Percentiles rank a stretch among this genome's conserved stretches.
Conservation (phyloP, 2,113 vertebrate species). For the Gasterosteus nipponicus region DNA sequence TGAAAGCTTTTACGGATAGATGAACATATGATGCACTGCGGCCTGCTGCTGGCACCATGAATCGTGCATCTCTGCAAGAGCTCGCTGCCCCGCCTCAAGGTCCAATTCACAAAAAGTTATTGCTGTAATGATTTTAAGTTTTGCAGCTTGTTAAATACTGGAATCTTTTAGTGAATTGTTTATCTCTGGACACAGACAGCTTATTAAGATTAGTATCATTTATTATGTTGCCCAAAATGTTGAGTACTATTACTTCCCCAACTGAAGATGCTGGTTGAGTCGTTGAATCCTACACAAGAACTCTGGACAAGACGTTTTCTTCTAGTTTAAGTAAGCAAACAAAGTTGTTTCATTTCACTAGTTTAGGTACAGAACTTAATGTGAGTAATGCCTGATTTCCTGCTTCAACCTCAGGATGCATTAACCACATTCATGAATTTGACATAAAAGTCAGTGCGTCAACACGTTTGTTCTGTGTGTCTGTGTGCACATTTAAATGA, state of each 20-base stretch:
- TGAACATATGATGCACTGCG: too few relatives aligned
- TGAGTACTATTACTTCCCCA: too few relatives aligned
- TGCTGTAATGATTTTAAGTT: background rate
- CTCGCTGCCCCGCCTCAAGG: background rate
- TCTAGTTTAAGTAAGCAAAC: background rate
- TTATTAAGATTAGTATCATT: background rate
- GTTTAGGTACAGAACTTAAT: too few relatives aligned
- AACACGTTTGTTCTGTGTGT: slow-evolving; percentile 33
- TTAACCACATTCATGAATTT: slow-evolving; percentile 21
- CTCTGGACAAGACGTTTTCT: background rate
- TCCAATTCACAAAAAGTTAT: background rate
- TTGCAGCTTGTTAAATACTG: too few relatives aligned
- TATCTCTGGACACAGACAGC: background rate
- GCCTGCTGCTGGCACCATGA: too few relatives aligned
- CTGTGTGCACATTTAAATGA: slow-evolving; percentile 17
- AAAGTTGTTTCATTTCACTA: background rate
- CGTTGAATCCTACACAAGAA: too few relatives aligned
- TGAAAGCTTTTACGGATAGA: background rate
- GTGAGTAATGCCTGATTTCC: slow-evolving; percentile 19
- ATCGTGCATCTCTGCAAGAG: background rate
- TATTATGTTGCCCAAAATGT: background rate
- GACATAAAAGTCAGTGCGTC: slow-evolving; percentile 35
- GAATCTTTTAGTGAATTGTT: background rate
- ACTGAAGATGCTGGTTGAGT: too few relatives aligned
- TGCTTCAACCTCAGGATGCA: background rate